These are phyloP conservation scores for Apamea sordens DNA, from an alignment of 2,888 invertebrate species.

Conservation along the genomic window DNA sequence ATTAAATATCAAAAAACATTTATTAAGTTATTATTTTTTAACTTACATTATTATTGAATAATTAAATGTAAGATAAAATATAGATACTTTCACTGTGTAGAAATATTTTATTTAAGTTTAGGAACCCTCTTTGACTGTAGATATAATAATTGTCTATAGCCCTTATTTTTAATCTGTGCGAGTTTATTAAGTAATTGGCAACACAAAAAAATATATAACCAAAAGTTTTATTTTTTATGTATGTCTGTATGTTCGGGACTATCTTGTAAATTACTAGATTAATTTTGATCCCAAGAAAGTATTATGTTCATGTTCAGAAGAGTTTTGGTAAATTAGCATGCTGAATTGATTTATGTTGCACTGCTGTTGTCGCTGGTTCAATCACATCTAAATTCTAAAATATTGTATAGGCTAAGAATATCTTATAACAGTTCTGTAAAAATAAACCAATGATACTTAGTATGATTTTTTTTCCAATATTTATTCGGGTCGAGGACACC, in stretches of 20 bases:
- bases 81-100: not conserved
- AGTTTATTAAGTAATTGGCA: too few relatives aligned
- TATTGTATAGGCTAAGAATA: conserved; percentile 19
- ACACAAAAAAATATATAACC: not conserved
- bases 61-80: conserved; percentile 26
- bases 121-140: not conserved
- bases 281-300: conserved; percentile 5
- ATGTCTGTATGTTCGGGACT: not conserved
- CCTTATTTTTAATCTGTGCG: not conserved
- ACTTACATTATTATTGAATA: conserved; percentile 19
- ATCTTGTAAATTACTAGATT: conserved; percentile 18
- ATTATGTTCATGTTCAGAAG: not conserved
- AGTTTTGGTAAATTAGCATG: not conserved
- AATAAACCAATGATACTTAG: conserved; percentile 45
- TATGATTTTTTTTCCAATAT: conserved; percentile 3
- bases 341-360: not conserved
- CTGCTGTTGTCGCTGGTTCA: not conserved
- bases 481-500: too few relatives aligned
- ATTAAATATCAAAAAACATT: not conserved
- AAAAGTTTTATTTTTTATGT: not conserved
- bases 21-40: conserved; percentile 34
- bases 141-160: not conserved
- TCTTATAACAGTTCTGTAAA: conserved; percentile 31
- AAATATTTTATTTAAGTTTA: not conserved
- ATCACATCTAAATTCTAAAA: conserved; percentile 10